These are phyloP conservation scores for Bradysia coprophila DNA, from an alignment of 1,140 invertebrate species.

Conservation along the genomic window DNA sequence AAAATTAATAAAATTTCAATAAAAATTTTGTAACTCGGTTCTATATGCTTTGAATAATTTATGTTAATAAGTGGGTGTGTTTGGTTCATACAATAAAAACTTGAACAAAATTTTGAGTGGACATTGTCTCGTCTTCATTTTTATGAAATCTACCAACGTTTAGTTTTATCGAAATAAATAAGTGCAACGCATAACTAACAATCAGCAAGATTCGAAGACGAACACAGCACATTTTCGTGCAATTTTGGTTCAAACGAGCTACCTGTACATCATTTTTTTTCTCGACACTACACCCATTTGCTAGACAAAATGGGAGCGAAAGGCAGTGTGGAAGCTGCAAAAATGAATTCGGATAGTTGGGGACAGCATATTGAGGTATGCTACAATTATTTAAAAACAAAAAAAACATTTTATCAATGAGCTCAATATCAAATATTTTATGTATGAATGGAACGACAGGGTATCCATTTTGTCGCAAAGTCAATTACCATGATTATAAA, in stretches of 20 bases:
- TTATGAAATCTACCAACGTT: too few relatives aligned
- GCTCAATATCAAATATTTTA: not conserved
- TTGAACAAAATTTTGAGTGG: not conserved
- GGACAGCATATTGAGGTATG: conserved; percentile 52
- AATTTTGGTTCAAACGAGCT: not conserved
- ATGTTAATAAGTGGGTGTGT: conserved; percentile 3
- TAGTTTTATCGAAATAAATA: too few relatives aligned
- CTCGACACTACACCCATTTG: not conserved
- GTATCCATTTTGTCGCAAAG: too few relatives aligned
- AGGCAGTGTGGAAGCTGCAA: conserved; percentile 47
- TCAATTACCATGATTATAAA: too few relatives aligned
- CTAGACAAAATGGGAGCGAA: conserved; percentile 41
- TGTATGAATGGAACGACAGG: not conserved
- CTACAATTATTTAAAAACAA: conserved; percentile 16
- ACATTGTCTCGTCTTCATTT: too few relatives aligned
- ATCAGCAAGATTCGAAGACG: not conserved
- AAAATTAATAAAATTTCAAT: too few relatives aligned
- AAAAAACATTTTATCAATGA: too few relatives aligned
- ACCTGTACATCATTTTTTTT: not conserved
- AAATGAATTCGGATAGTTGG: conserved; percentile 54
- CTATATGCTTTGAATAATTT: not conserved
- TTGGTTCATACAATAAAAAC: not conserved
- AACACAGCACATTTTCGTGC: not conserved
- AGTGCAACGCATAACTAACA: not conserved
- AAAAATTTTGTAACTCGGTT: not conserved